These are phyloP conservation scores for Xenentodon cancila DNA, from an alignment of 2,797 vertebrate species.

Conservation along the genomic window DNA sequence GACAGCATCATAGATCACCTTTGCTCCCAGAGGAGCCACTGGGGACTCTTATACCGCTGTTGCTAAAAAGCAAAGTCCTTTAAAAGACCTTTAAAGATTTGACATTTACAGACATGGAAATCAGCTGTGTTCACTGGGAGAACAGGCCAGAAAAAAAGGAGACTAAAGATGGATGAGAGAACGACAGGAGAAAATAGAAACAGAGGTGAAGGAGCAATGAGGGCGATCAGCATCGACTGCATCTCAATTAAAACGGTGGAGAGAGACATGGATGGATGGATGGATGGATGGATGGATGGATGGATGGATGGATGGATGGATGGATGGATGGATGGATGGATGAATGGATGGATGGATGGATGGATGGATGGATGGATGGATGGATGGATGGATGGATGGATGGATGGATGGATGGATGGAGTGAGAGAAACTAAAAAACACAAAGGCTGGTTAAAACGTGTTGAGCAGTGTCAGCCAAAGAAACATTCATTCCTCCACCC, in stretches of 20 bases:
- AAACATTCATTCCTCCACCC: conserved; percentile 20
- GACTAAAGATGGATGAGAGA: conserved; percentile 5
- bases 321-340: neutral
- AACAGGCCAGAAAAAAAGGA: conserved; percentile 25
- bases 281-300: conserved; percentile 17
- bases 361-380: conserved; percentile 19
- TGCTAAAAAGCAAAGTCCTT: too few species aligned
- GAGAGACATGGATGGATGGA: conserved; percentile 27
- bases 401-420: neutral
- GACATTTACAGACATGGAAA: conserved; percentile 80
- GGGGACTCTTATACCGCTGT: conserved; percentile 27
- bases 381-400: conserved; percentile 18
- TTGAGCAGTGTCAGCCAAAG: conserved; percentile 43
- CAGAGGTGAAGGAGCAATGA: conserved; percentile 7
- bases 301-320: conserved; percentile 14
- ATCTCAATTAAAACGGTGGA: conserved; percentile 50
- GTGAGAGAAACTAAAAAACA: too few species aligned
- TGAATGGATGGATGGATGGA: conserved; percentile 15
- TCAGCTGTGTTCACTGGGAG: conserved; percentile 46
- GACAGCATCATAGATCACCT: conserved; percentile 35
- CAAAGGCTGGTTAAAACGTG: conserved; percentile 38
- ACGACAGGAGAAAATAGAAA: conserved; percentile 1
- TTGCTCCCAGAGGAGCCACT: conserved; percentile 50
- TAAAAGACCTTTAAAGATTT: conserved; percentile 66
- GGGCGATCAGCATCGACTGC: conserved; percentile 5